Conservation (phyloP, 2,113 vertebrate species). For the Rissa tridactyla region DNA sequence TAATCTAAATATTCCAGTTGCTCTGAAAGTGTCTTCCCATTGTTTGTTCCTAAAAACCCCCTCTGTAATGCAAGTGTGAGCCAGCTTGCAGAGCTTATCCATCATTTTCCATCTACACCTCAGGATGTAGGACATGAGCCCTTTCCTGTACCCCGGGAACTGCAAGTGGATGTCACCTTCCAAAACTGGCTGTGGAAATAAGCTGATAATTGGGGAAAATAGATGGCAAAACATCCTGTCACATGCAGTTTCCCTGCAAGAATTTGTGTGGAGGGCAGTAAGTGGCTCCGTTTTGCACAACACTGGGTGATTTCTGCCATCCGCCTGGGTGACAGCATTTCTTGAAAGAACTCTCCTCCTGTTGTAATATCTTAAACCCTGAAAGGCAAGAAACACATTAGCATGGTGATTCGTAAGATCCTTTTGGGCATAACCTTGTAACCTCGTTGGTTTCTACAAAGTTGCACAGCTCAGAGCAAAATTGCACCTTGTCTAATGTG, state of each 20-base stretch:
- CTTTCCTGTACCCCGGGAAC: neutral
- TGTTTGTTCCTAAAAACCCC: neutral
- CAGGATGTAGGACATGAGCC: neutral
- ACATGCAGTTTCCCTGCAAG: rapidly evolving
- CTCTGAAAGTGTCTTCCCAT: neutral
- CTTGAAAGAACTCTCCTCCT: neutral
- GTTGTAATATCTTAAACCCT: neutral
- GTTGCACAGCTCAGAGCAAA: neutral
- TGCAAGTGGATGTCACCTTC: neutral
- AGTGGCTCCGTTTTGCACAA: neutral
- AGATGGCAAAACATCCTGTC: neutral
- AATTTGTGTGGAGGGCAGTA: neutral
- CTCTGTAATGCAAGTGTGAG: neutral
- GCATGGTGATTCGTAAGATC: neutral
- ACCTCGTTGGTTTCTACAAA: neutral
- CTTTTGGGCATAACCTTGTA: neutral
- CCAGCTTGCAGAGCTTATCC: neutral
- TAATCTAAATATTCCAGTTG: neutral
- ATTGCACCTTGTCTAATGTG: neutral
- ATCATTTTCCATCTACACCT: rapidly evolving
- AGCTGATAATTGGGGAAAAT: neutral
- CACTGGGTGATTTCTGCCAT: neutral
- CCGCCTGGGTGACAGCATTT: neutral
- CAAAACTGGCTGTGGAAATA: neutral
- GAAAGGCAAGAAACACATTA: neutral